Evolutionary conservation across 2,888 invertebrate species (phyloP), one percentile per base, ranked within the genome.

Genomic region (Nowickia ferox): DNA sequence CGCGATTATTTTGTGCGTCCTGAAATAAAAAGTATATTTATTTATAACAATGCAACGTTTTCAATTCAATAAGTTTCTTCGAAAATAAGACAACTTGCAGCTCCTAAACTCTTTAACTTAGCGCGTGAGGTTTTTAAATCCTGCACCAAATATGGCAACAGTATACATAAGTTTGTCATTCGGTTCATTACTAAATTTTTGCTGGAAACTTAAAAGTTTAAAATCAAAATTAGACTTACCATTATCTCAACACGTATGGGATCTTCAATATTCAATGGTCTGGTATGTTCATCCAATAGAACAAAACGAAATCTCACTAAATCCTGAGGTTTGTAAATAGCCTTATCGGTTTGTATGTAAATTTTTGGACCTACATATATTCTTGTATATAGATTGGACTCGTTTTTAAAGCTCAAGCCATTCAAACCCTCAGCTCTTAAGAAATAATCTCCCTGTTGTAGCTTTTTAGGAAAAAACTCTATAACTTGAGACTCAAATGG

Each of bases 311-410:
- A 98, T 92, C 96, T 94, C 38, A 99, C 96, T 87, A 95, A 95
- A 91, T 96, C 96, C 13, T 96, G 95, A 0, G 98, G 98, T 91
- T 97, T 96, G 92, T 98, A 98, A 87, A 98, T 96, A 11, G 97
- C 96, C 93, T 97, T 97, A 93, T 98, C 98, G 0, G 98, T 97
- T 92, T 98, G 98, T 87, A 98, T 95, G 90, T 97, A 97, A 15
- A 97, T 95, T 13, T 97, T 96, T 10, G 89, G 87, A 55, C 88
- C 76, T 6, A 48, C 19, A 19, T 0, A 6, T 30, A 6, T 30
- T 30, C 6, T 5, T 0, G 0, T 6, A 6, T 6, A 30, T 30
- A 30, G 5, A 5, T 6, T 30, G 30, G 30, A 30, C n/a, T 96
- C 94, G 87, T 96, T 95, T 61, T 94, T 93, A 92, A 98, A 97